A percentile compares a stretch with the other conserved stretches of the same genome.
Conservation (phyloP, 2,113 vertebrate genomes). For the Hystrix cristata region DNA sequence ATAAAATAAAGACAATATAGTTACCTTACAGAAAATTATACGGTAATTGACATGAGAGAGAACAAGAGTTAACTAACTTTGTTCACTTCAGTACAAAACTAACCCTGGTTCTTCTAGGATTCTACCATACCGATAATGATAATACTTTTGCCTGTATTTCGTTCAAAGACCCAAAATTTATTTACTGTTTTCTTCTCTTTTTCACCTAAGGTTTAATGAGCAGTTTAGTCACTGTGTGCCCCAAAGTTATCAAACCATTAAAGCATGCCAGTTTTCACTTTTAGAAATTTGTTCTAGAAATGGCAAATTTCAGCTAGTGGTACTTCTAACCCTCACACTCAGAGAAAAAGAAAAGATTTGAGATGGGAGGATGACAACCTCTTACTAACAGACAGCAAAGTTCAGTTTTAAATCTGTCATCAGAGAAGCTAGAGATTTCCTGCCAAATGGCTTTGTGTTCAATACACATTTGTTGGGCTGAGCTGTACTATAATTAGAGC, state of each 20-base stretch:
- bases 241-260: background rate
- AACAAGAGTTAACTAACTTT: background rate
- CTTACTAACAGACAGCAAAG: slow-evolving; percentile 23
- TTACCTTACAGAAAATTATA: background rate
- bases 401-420: slow-evolving; percentile 35
- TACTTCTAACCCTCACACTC: background rate
- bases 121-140: background rate
- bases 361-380: slow-evolving; percentile 36
- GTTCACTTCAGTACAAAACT: background rate
- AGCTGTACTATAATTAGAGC: slow-evolving; percentile 74
- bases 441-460: slow-evolving; percentile 72
- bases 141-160: background rate
- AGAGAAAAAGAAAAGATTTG: background rate
- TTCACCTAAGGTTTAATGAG: slow-evolving; percentile 42
- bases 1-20: background rate
- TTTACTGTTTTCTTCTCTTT: slow-evolving; percentile 53
- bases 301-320: background rate
- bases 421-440: slow-evolving; percentile 37
- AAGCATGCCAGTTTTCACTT: background rate
- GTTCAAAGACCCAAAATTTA: background rate
- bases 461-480: slow-evolving; percentile 65
- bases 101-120: background rate
- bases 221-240: background rate
- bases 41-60: background rate
- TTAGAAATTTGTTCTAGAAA: background rate